Percentiles rank a stretch among this genome's conserved stretches.
These are phyloP conservation scores for Nesidiocoris tenuis DNA, from an alignment of 2,888 invertebrate species.

Conservation along the genomic window DNA sequence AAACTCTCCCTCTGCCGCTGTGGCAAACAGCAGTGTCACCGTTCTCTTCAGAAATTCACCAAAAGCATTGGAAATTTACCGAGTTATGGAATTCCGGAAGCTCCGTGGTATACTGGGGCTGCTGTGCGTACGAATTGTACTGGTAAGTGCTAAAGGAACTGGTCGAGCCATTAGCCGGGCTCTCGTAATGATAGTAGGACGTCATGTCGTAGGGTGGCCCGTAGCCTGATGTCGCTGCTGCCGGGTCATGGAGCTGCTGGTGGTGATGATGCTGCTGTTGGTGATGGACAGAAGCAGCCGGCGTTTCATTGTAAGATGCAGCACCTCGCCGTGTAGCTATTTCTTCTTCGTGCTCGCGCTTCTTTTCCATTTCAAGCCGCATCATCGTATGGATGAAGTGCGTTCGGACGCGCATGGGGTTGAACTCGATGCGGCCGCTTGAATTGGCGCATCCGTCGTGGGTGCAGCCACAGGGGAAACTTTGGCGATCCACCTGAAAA, in stretches of 20 bases:
- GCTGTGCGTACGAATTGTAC: slow-evolving; percentile 29
- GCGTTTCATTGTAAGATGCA: not conserved
- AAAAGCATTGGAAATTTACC: slow-evolving; percentile 1
- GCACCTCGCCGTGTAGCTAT: slow-evolving; percentile 47
- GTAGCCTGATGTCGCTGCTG: slow-evolving; percentile 4
- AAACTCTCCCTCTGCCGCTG: too few species aligned
- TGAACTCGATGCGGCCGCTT: slow-evolving; percentile 92
- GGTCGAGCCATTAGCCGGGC: slow-evolving; percentile 7
- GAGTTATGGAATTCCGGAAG: slow-evolving; percentile 27
- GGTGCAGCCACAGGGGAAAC: slow-evolving; percentile 95
- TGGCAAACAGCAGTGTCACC: too few species aligned
- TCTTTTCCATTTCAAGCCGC: slow-evolving; percentile 86
- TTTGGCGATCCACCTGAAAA: slow-evolving; percentile 79
- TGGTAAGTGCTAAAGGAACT: slow-evolving; percentile 24
- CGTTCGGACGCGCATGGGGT: slow-evolving; percentile 89
- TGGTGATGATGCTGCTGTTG: slow-evolving; percentile 20
- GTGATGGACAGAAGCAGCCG: not conserved
- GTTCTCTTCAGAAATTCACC: too few species aligned
- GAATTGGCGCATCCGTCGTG: slow-evolving; percentile 91
- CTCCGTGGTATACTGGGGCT: slow-evolving; percentile 21
- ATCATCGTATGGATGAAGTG: slow-evolving; percentile 97
- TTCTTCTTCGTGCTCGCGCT: slow-evolving; percentile 65
- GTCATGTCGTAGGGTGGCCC: slow-evolving; percentile 53
- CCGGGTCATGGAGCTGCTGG: slow-evolving; percentile 4
- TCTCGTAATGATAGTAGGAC: slow-evolving; percentile 23